phyloP scores from a whole-genome alignment of 2,888 invertebrate species.

The Apodemia zela region DNA sequence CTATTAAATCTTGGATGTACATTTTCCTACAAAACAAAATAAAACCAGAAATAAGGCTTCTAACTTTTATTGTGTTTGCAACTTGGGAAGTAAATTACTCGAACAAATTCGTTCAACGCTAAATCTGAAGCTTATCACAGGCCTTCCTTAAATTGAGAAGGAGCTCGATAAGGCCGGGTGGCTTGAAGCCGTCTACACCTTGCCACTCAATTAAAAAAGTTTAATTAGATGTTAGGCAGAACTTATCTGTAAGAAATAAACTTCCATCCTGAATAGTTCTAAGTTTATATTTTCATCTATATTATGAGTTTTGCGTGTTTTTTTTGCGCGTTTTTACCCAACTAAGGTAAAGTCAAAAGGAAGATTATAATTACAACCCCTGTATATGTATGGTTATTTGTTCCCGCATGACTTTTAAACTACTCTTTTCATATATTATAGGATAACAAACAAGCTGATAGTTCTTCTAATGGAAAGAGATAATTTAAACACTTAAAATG shows the following conservation, averaged over 20 bases:
- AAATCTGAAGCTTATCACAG: slow-evolving; percentile 73
- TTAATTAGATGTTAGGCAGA: slow-evolving; percentile 47
- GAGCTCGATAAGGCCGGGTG: slow-evolving; percentile 61
- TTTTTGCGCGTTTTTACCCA: not conserved
- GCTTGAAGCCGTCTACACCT: slow-evolving; percentile 61
- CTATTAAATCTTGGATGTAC: slow-evolving; percentile 50
- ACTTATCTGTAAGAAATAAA: slow-evolving; percentile 2
- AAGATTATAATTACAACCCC: no score
- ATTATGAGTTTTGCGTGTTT: not conserved
- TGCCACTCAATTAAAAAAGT: slow-evolving; percentile 65
- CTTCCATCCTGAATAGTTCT: not conserved
- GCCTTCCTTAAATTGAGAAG: slow-evolving; percentile 69
- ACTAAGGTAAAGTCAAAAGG: no score
- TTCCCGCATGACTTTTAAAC: no score
- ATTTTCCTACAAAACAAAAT: slow-evolving; percentile 62
- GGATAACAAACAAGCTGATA: no score
- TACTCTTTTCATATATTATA: no score
- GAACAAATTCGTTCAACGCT: slow-evolving; percentile 75
- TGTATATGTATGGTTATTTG: no score
- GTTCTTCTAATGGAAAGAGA: no score
- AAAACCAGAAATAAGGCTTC: slow-evolving; percentile 57
- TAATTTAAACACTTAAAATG: no score
- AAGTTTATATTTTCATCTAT: not conserved
- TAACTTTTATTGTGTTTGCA: slow-evolving; percentile 75
- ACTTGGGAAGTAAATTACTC: slow-evolving; percentile 73